Base-by-base conservation (phyloP, 64 coral and sea anemone species). In the Dendronephthya gigantea region DNA sequence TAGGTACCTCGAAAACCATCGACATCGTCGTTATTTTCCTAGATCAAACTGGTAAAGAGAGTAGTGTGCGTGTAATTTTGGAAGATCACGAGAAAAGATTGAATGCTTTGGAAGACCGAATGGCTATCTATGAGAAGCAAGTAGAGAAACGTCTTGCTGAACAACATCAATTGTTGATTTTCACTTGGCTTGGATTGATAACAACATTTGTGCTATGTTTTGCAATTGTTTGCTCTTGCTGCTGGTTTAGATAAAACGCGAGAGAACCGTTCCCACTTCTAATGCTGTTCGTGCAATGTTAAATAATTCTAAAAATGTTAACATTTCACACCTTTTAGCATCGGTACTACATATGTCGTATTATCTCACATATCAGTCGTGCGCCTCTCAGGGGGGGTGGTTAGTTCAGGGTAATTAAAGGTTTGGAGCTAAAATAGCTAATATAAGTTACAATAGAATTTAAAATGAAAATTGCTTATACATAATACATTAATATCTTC, bases 81-180 rank as follows among this genome's bases (percentile, higher is more conserved):
- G 72, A 79, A 79, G 72, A 79, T 35, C 72, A 79, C 32, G 72
- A 79, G 29, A 79, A 39, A 34, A 29, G 72, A 39, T 35, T 79
- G 7, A 35, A 0, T 36, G 72, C 72, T 4, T 79, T 79, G 36
- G 72, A 79, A 79, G 72, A 79, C 29, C 30, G 72, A 0, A 79
- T 79, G 72, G 72, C 72, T 79, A 12, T 79, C 32, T 79, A 79
- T 34, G 72, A 79, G 36, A 79, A 79, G 72, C 72, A 79, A 79
- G 29, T 79, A 28, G 72, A 79, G 22, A 29, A 35, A 33, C 72
- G 72, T 79, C 72, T 79, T 33, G 32, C 36, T 37, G 72, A 79
- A 79, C 72, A 79, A 79, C 72, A 79, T 79, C 25, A 79, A 39
- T 39, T 79, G 30, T 39, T 79, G 29, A 39, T 79, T 33, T 79